Evolutionary conservation across 2,888 invertebrate species (phyloP), one percentile per base, ranked within the genome.

Genomic region (Pristionchus japonicus): DNA sequence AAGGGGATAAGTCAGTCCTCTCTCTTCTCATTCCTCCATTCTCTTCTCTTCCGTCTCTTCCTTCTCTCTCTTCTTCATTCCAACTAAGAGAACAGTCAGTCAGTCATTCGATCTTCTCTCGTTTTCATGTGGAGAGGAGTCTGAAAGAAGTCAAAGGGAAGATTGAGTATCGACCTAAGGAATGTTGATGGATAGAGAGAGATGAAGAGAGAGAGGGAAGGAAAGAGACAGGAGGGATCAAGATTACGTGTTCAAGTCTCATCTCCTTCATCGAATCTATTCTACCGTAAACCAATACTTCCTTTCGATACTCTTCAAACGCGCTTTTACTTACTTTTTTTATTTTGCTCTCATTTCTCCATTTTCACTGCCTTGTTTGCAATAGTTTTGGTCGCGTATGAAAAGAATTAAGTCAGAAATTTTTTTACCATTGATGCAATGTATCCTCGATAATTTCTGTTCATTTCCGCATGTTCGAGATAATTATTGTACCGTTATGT

Each of bases 31-130:
- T 64, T 27, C 47, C 64, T 27, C 27, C 52, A 43, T 43, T 31
- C 52, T 86, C 27, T 31, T 43, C 47, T 64, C n/a, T n/a, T n/a
- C 85, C 47, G 4, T 85, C 67, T 47, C 57, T 82, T 31, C 17
- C 27, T 31, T 17, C n/a, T 64, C 27, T 40, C 85, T 64, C 37
- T 43, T 86, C 67, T 23, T 67, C 64, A n/a, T n/a, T 23, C n/a
- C 47, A 7, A 57, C 47, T 64, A 9, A 43, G 20, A n/a, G 52
- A 52, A 23, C 64, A 40, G 83, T 88, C 23, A n/a, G n/a, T 52
- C 40, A 80, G 74, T 82, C 83, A 80, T 80, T 43, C 37, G 67
- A 70, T 52, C 74, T 85, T 77, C 70, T 37, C 70, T 74, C 70
- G 70, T 74, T 34, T 74, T 80, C 49, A 74, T 74, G 70, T 40